phyloP scores from a whole-genome alignment of 2,888 invertebrate genomes.

The Belgica antarctica region DNA sequence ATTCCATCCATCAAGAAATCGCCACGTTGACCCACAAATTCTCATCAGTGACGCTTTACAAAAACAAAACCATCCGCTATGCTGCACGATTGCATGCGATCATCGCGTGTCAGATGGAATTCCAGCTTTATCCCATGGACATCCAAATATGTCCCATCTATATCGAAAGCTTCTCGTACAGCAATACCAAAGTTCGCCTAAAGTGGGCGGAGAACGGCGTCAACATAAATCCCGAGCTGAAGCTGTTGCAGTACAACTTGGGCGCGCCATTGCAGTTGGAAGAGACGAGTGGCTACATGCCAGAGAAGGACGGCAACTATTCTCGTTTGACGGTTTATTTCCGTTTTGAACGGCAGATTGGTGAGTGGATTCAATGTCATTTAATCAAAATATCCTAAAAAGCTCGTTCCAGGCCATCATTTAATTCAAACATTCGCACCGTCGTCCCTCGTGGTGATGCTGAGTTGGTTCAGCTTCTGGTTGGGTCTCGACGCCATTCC shows the following conservation, averaged over 20 bases:
- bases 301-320: slow-evolving; percentile 79
- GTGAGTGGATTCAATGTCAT: slow-evolving; percentile 50
- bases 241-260: slow-evolving; percentile 75
- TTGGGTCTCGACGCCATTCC: slow-evolving; percentile 80
- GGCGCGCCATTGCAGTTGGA: slow-evolving; percentile 69
- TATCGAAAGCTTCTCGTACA: slow-evolving; percentile 82
- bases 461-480: slow-evolving; percentile 88
- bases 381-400: slow-evolving; percentile 14
- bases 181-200: slow-evolving; percentile 70
- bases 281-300: slow-evolving; percentile 71
- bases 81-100: slow-evolving; percentile 73
- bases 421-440: slow-evolving; percentile 83
- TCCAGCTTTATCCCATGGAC: slow-evolving; percentile 82
- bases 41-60: slow-evolving; percentile 74
- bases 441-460: slow-evolving; percentile 75
- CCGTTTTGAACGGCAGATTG: slow-evolving; percentile 78
- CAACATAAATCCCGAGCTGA: slow-evolving; percentile 74
- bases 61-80: slow-evolving; percentile 77
- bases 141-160: slow-evolving; percentile 80
- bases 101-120: slow-evolving; percentile 84
- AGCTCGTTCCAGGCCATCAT: slow-evolving; percentile 58
- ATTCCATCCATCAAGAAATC: slow-evolving; percentile 61
- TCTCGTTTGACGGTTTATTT: slow-evolving; percentile 75
- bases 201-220: slow-evolving; percentile 74
- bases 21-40: slow-evolving; percentile 77